Evolutionary conservation across 2,888 invertebrate genomes (phyloP).

Genomic region (Tenthredo mesomela): DNA sequence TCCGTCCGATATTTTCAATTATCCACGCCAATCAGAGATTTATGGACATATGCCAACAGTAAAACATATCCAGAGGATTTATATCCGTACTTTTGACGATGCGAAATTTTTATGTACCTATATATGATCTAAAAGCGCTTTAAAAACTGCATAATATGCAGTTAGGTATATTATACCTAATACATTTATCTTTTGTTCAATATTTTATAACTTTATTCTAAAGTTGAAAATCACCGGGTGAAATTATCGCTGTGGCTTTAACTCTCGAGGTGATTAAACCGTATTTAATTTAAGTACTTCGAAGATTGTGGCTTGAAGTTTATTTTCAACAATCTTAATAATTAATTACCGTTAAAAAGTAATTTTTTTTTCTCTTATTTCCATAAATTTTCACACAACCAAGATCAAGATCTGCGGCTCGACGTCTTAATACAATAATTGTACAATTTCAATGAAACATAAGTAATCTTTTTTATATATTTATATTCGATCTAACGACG

Average conservation of each 20-base stretch:
- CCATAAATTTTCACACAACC: neutral
- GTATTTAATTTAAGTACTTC: neutral
- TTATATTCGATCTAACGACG: too few relatives aligned
- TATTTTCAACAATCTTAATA: conserved; percentile 17
- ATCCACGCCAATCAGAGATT: conserved; percentile 37
- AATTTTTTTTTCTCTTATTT: neutral
- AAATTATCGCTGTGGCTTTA: neutral
- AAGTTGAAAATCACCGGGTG: neutral
- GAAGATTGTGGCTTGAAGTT: neutral
- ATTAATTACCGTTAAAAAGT: neutral
- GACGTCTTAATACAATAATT: too few relatives aligned
- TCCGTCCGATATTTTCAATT: conserved; percentile 31
- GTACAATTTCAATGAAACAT: too few relatives aligned
- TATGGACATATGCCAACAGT: conserved; percentile 16
- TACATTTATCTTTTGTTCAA: neutral
- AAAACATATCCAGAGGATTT: neutral
- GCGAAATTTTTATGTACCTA: neutral
- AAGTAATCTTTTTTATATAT: too few relatives aligned
- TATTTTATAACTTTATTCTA: neutral
- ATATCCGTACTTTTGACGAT: neutral
- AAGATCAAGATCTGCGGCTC: neutral
- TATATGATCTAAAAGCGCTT: neutral
- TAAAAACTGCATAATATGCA: neutral
- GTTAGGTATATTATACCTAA: too few relatives aligned
- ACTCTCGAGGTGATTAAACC: neutral